A percentile compares a stretch with the other conserved stretches of the same genome.
These are phyloP conservation scores for Agelas oroides DNA, from an alignment of 37 sponge, comb jelly and placozoan genomes.

Conservation along the genomic window DNA sequence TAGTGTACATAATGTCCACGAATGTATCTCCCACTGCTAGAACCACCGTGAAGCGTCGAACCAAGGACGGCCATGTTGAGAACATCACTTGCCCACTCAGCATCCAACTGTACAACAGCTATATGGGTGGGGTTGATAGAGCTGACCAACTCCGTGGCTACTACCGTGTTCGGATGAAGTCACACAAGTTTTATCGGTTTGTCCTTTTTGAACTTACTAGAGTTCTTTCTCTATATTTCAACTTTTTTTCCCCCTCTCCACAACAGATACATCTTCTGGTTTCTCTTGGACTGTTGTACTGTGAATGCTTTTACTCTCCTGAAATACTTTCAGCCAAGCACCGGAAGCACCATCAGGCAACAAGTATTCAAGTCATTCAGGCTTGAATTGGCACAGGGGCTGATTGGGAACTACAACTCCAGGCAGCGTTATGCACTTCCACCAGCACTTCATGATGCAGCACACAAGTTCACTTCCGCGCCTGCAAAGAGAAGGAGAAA, in stretches of 20 bases:
- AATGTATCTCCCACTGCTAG: too few species aligned
- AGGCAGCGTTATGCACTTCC: constrained; percentile 3
- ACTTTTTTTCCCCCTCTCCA: too few species aligned
- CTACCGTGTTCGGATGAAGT: constrained; percentile 21
- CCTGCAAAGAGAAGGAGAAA: not conserved
- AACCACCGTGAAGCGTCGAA: not conserved
- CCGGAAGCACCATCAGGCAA: not conserved
- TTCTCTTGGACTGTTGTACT: not conserved
- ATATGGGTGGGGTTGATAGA: constrained; percentile 18
- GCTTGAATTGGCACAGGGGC: constrained; percentile 5
- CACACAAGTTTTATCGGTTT: constrained; percentile 1
- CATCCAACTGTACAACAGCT: not conserved
- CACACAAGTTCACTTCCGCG: not conserved
- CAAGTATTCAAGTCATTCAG: not conserved
- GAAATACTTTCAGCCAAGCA: not conserved
- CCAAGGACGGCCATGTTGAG: not conserved
- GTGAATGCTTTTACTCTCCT: constrained; percentile 7
- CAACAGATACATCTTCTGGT: constrained; percentile 28
- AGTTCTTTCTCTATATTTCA: too few species aligned
- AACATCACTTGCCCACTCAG: constrained; percentile 1
- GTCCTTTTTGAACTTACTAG: too few species aligned
- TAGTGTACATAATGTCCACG: constrained; percentile 10
- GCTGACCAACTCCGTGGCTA: constrained; percentile 24
- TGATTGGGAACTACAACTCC: constrained; percentile 23
- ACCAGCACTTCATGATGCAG: not conserved